phyloP scores from a whole-genome alignment of 2,113 vertebrate species.

The Chamaetylas fuelleborni region DNA sequence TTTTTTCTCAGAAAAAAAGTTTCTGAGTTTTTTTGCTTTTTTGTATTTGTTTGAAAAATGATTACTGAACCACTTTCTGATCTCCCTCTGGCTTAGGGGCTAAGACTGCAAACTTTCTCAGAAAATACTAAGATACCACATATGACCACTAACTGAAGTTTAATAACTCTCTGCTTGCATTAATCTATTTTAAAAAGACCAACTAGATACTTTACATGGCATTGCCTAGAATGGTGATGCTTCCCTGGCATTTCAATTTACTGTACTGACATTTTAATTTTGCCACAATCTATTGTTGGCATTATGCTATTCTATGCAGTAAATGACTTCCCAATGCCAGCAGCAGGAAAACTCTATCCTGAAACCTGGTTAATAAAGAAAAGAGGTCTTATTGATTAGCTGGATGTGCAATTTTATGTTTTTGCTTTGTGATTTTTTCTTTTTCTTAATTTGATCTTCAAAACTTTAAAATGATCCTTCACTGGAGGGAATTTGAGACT shows the following conservation, averaged over 20 bases:
- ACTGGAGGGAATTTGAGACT: background rate
- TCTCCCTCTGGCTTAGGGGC: background rate
- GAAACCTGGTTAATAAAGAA: background rate
- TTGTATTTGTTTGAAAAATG: background rate
- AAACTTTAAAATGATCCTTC: background rate
- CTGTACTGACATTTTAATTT: conserved; percentile 65
- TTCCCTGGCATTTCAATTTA: conserved; percentile 52
- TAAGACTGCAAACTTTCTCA: conserved; percentile 39
- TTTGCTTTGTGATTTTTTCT: background rate
- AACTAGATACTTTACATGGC: conserved; percentile 15
- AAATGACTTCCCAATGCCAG: background rate
- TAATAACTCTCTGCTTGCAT: conserved; percentile 39
- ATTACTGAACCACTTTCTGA: conserved; percentile 60
- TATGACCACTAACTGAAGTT: conserved; percentile 43
- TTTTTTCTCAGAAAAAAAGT: conserved; percentile 23
- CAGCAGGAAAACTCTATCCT: conserved; percentile 10
- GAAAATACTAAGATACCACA: conserved; percentile 28
- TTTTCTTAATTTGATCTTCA: background rate
- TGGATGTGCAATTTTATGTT: background rate
- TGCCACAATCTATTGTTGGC: background rate
- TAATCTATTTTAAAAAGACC: conserved; percentile 28
- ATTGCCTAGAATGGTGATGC: background rate
- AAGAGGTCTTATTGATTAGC: background rate
- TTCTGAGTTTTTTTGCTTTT: background rate
- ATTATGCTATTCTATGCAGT: conserved; percentile 6